These are phyloP conservation scores for Lamprotornis superbus DNA, from an alignment of 2,113 vertebrate species.

Conservation along the genomic window DNA sequence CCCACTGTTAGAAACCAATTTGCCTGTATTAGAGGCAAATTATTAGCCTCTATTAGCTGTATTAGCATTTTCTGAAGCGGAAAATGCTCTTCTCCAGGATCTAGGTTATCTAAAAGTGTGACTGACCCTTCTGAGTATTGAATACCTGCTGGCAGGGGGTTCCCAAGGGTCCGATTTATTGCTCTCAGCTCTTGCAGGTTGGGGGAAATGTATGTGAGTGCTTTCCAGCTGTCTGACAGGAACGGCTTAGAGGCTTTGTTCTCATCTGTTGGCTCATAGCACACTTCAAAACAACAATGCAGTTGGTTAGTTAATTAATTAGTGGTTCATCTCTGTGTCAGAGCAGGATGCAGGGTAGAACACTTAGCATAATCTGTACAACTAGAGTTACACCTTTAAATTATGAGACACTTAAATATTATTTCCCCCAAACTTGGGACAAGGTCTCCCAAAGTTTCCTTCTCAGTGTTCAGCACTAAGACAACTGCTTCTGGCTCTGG, in stretches of 20 bases:
- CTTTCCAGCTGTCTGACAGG: conserved; percentile 86
- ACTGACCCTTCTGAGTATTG: neutral
- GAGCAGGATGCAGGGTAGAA: neutral
- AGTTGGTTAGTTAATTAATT: neutral
- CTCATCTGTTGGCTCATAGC: conserved; percentile 87
- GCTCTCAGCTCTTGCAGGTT: conserved; percentile 83
- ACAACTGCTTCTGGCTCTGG: neutral
- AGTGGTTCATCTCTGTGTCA: neutral
- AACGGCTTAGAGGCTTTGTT: conserved; percentile 88
- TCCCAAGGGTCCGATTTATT: conserved; percentile 80
- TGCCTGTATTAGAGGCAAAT: neutral
- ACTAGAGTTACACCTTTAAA: fast-evolving
- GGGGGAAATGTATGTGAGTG: conserved; percentile 82
- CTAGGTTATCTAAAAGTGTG: neutral
- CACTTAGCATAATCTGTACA: neutral
- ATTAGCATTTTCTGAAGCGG: neutral
- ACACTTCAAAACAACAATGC: conserved; percentile 77
- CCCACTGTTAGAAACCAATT: neutral
- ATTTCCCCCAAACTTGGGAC: neutral
- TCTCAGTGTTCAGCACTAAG: neutral
- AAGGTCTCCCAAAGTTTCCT: neutral
- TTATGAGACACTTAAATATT: neutral
- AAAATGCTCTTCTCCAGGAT: neutral
- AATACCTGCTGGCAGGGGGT: conserved; percentile 81
- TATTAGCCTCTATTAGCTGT: no score